phyloP scores from a whole-genome alignment of 1,140 invertebrate species.

The Aphis craccivora region DNA sequence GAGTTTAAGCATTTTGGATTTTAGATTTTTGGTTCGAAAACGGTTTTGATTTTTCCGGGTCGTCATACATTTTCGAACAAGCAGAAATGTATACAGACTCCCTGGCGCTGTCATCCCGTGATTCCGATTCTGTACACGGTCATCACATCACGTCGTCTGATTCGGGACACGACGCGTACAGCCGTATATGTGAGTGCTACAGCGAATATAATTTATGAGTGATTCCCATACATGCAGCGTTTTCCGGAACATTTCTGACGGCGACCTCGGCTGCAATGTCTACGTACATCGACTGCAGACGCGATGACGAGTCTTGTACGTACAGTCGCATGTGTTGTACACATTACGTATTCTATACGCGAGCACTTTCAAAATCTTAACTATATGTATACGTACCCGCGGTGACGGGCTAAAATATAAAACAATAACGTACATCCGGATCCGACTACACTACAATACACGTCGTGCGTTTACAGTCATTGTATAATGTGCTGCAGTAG shows the following conservation, averaged over 20 bases:
- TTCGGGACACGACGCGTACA: neutral
- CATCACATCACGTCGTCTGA: neutral
- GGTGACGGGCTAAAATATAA: neutral
- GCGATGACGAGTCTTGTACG: neutral
- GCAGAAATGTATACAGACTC: no score
- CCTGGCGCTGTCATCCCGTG: no score
- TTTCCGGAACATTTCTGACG: neutral
- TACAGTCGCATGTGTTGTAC: neutral
- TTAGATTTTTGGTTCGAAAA: neutral
- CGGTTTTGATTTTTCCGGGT: neutral
- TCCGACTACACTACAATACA: neutral
- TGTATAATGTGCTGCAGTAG: no score
- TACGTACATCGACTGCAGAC: neutral
- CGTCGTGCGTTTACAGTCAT: no score
- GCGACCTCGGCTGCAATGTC: neutral
- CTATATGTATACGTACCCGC: neutral
- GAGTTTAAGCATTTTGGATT: neutral
- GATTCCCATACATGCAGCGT: neutral
- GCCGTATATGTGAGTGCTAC: neutral
- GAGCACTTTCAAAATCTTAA: neutral
- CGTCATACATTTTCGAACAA: neutral
- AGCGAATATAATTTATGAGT: neutral
- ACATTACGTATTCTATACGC: neutral
- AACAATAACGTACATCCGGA: neutral
- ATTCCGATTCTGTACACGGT: neutral